Evolutionary conservation across 1,140 invertebrate genomes (phyloP), one percentile per base, ranked within the genome.

Genomic region (Drosophila ercepeae): DNA sequence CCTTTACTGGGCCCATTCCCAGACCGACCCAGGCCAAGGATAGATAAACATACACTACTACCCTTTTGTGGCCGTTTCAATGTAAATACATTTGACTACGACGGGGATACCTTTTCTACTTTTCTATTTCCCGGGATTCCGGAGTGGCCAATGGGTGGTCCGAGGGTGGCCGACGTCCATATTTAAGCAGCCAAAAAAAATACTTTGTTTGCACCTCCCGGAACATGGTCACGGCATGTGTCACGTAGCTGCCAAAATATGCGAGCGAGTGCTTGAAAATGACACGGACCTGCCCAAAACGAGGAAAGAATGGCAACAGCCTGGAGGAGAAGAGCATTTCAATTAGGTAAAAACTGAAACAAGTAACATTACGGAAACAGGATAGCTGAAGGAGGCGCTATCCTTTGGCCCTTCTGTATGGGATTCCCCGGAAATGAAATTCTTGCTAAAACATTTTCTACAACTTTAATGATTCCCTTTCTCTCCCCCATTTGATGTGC

Each of bases 241-340:
- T 84, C 81, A 88, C 81, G 82, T 86, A 86, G 68, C 46, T 27
- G 58, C 71, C 41, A 69, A 82, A 84, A 83, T 82, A 83, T 83
- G 78, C 60, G 46, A 83, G 42, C 41, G 39, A 88, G 48, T 88
- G 63, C 53, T 46, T 45, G 77, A 77, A 88, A 88, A 73, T 88
- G 64, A 77, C 59, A 72, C 36, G 42, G 61, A 58, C 46, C 46
- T 51, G 34, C 49, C 51, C 34, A 23, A 18, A 42, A 42, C 39
- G 5, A 7, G 16, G 8, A 41, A 70, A 58, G 44, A 46, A 41
- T 36, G 42, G 34, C 9, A 44, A 70, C 34, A 49, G 52, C 48
- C 54, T 55, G 41, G 27, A 59, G 61, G 54, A 60, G 63, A 63
- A 49, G 63, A 54, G 63, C 69, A 82, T 88, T 86, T 86, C 81